Conservation (phyloP, 2,888 invertebrate genomes). For the Stenodera caucasica region DNA sequence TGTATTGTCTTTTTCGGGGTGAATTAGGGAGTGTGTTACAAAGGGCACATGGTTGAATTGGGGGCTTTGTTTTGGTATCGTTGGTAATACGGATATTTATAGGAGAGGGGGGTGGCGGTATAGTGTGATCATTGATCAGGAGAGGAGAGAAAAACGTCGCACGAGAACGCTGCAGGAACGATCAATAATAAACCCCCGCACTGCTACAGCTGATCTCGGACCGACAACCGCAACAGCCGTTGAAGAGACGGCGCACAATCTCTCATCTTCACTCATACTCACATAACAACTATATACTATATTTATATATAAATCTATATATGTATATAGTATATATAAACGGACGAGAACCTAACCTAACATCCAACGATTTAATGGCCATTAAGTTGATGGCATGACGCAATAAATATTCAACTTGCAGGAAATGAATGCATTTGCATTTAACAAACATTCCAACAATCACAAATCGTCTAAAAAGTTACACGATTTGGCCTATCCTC, state of each 20-base stretch:
- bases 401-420: not conserved
- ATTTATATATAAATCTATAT: not conserved
- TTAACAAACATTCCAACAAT: not conserved
- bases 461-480: not conserved
- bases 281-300: constrained; percentile 2
- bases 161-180: constrained; percentile 37
- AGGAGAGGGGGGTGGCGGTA: constrained; percentile 25
- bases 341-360: constrained; percentile 14
- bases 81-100: constrained; percentile 19
- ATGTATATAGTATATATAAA: constrained; percentile 4
- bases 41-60: constrained; percentile 15
- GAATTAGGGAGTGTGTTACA: too few relatives aligned
- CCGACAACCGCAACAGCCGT: constrained; percentile 44
- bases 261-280: constrained; percentile 23
- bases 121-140: constrained; percentile 51
- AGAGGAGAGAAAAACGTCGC: constrained; percentile 39
- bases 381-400: not conserved
- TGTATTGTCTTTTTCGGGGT: too few relatives aligned
- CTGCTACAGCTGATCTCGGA: constrained; percentile 54
- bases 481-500: not conserved
- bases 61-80: constrained; percentile 11
- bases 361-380: constrained; percentile 10
- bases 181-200: constrained; percentile 53
- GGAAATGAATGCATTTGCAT: not conserved
- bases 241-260: constrained; percentile 38